A percentile compares a stretch with the other conserved stretches of the same genome.
Evolutionary conservation across 1,140 invertebrate genomes (phyloP).

Genomic region (Lasaia peninsularis): DNA sequence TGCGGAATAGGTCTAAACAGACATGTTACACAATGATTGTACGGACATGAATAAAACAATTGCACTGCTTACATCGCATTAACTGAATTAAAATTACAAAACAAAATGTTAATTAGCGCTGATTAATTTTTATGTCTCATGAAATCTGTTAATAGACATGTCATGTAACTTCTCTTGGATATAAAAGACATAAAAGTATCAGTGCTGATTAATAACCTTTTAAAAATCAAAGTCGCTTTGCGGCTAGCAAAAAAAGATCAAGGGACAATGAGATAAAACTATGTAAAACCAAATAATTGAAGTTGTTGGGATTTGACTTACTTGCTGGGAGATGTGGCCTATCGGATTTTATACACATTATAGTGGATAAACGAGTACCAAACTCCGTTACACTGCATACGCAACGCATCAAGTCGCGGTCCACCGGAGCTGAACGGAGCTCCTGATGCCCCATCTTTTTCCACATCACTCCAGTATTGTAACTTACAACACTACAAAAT

Average conservation of each 20-base stretch:
- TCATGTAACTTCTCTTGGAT: neutral
- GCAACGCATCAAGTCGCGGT: conserved; percentile 48
- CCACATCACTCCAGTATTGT: conserved; percentile 34
- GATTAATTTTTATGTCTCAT: neutral
- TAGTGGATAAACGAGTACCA: neutral
- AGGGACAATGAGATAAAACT: no score
- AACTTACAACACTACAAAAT: conserved; percentile 29
- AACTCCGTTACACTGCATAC: conserved; percentile 53
- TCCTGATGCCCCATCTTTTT: conserved; percentile 42
- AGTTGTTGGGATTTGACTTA: no score
- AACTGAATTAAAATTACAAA: neutral
- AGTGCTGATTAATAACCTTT: no score
- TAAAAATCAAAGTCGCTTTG: no score
- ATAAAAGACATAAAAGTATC: no score
- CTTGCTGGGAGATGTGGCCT: neutral
- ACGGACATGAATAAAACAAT: conserved; percentile 6
- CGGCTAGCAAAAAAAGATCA: no score
- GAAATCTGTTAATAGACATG: neutral
- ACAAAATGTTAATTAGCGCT: neutral
- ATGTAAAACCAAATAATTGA: no score
- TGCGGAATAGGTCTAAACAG: neutral
- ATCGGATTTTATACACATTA: neutral
- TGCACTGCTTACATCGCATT: conserved; percentile 4
- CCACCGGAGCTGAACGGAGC: conserved; percentile 65
- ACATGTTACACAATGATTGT: neutral